Conservation (phyloP, 2,113 vertebrate genomes). For the Epinephelus fuscoguttatus region DNA sequence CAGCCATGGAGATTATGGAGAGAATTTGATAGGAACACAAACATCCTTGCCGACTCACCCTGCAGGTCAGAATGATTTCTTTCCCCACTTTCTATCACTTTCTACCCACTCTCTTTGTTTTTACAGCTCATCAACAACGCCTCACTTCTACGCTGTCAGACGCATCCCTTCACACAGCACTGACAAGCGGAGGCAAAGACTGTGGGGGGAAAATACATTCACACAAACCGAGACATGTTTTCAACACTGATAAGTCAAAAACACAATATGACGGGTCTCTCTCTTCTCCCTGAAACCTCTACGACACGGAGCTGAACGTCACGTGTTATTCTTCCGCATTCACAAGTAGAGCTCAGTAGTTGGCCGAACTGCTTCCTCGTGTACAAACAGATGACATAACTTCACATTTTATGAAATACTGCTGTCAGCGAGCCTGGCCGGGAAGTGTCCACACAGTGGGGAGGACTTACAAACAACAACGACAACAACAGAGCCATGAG, state of each 20-base stretch:
- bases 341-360: slow-evolving; percentile 32
- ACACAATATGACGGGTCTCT: neutral
- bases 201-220: slow-evolving; percentile 8
- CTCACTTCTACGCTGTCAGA: slow-evolving; percentile 45
- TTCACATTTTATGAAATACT: neutral
- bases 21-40: slow-evolving; percentile 55
- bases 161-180: slow-evolving; percentile 6
- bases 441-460: neutral
- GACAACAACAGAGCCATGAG: neutral
- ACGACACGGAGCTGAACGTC: slow-evolving; percentile 11
- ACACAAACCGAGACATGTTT: slow-evolving; percentile 1
- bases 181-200: slow-evolving; percentile 12
- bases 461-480: neutral
- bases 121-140: slow-evolving; percentile 24
- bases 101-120: slow-evolving; percentile 17
- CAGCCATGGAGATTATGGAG: slow-evolving; percentile 46
- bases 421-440: slow-evolving; percentile 4
- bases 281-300: neutral
- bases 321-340: slow-evolving; percentile 7
- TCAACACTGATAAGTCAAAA: slow-evolving; percentile 30
- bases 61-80: slow-evolving; percentile 45
- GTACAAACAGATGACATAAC: neutral
- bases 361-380: slow-evolving; percentile 4
- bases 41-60: slow-evolving; percentile 49
- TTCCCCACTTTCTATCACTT: slow-evolving; percentile 39